Base-by-base conservation (phyloP, 2,797 vertebrate species). In the Artibeus jamaicensis region DNA sequence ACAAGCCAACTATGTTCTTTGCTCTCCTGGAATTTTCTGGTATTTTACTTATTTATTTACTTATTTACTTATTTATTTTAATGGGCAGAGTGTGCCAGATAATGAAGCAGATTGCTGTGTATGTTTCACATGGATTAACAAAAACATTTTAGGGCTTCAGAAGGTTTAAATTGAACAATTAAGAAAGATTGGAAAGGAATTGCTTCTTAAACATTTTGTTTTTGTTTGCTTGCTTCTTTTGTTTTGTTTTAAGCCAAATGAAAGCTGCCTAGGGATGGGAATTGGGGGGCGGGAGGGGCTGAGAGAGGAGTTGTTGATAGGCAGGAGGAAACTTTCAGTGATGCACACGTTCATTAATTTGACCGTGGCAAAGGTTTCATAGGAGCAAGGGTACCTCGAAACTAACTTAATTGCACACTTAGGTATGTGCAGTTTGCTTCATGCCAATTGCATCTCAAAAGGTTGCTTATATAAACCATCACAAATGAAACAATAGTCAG, bases 21-120 rank as follows among this genome's bases (percentile, higher is more conserved):
- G 34, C 46, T 76, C 10, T 95, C 91, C 88, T 93, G 53, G 55
- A 94, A 96, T 88, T 84, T 84, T 32, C 89, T 97, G 48, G 76
- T 94, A 85, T 93, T 92, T 90, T 93, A 71, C 96, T 92, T 82
- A 62, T 79, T 92, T 53, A n/a, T 65, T 15, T 62, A 14, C 91
- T 83, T 92, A 65, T 96, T 87, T 78, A 34, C 76, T 92, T 53
- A 42, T 65, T 65, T 81, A 91, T 95, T 82, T 92, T 82, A 93
- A 3, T 77, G 7, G 73, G 59, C 90, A 42, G 84, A 89, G 68
- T 2, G 48, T 96, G n/a, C 79, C 91, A 96, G 95, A 83, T 86
- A 76, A 29, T 37, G 46, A 42, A 1, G 87, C 70, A 67, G 42
- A 19, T 96, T 74, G 91, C 67, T 9, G n/a, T 0, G 0, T 67